Conservation (phyloP, 2,113 vertebrate species). For the Melanocharis versteri region DNA sequence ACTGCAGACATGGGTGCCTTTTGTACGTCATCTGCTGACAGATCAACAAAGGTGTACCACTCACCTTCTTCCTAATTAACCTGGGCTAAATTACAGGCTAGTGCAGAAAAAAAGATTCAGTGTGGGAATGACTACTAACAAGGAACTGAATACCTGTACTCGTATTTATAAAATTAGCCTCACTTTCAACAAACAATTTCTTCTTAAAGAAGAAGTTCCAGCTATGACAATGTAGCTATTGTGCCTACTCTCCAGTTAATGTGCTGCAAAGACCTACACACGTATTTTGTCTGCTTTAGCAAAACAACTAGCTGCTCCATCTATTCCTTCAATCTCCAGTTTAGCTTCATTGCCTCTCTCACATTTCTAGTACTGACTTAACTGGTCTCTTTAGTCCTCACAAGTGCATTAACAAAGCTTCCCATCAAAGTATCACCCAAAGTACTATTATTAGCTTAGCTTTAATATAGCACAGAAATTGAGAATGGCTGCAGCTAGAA, state of each 20-base stretch:
- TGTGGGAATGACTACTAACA: background rate
- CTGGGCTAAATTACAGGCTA: background rate
- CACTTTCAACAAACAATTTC: background rate
- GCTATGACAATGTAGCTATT: background rate
- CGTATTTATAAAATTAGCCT: background rate
- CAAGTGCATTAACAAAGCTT: background rate
- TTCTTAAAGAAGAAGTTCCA: background rate
- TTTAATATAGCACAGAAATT: constrained; percentile 28
- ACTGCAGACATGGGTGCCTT: background rate
- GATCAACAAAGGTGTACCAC: background rate
- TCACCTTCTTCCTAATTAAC: background rate
- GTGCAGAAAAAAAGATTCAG: background rate
- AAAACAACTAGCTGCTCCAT: background rate
- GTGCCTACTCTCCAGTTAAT: background rate
- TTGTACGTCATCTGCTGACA: background rate
- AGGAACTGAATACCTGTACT: background rate
- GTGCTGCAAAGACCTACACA: background rate
- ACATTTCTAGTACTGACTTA: background rate
- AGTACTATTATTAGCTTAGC: constrained; percentile 8
- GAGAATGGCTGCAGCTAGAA: background rate
- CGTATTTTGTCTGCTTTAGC: background rate
- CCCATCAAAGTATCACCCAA: background rate
- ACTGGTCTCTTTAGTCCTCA: background rate
- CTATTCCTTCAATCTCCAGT: background rate
- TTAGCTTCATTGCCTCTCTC: background rate